These are phyloP conservation scores for Macrotis lagotis DNA, from an alignment of 2,113 vertebrate genomes.

Conservation along the genomic window DNA sequence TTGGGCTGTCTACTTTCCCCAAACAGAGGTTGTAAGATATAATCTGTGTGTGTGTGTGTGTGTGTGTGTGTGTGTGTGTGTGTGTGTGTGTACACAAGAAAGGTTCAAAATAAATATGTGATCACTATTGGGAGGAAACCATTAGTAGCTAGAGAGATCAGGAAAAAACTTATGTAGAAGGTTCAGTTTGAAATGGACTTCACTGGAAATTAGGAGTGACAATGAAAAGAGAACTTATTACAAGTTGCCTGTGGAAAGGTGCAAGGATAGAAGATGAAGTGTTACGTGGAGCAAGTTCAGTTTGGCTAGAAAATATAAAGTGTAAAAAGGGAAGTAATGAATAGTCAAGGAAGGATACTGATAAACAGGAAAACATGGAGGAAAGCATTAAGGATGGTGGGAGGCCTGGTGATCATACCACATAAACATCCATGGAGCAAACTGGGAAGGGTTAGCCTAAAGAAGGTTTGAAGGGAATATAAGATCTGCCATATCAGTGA, in stretches of 20 bases:
- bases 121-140: background rate
- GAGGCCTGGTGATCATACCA: background rate
- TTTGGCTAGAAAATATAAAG: background rate
- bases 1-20: background rate
- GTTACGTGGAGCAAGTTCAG: background rate
- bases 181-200: background rate
- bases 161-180: background rate
- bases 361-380: background rate
- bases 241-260: background rate
- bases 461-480: background rate
- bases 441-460: background rate
- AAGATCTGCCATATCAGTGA: background rate
- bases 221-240: background rate
- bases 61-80: background rate
- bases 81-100: background rate
- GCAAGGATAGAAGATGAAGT: background rate
- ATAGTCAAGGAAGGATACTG: background rate
- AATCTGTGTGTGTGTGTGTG: background rate
- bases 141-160: background rate
- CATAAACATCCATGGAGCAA: background rate
- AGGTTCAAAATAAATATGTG: background rate
- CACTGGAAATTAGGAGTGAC: background rate
- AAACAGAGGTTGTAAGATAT: background rate
- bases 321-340: background rate
- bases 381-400: background rate